Conservation (phyloP, 2,113 vertebrate genomes). For the Apteryx mantelli region DNA sequence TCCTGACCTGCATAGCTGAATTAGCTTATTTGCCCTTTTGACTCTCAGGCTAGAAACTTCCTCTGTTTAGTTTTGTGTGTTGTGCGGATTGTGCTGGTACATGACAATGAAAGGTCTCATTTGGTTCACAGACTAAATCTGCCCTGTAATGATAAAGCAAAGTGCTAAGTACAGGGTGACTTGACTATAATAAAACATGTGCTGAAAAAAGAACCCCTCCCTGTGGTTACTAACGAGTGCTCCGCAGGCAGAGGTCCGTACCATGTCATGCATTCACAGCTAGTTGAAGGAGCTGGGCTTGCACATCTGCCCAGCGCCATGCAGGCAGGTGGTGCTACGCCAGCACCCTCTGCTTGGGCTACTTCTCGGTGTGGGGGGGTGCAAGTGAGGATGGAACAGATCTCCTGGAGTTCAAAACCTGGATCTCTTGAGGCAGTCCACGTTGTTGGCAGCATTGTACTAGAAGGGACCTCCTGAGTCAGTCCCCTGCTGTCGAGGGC, state of each 20-base stretch:
- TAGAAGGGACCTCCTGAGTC: neutral
- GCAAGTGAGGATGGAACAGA: neutral
- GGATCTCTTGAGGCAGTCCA: neutral
- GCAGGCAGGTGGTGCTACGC: too few species aligned
- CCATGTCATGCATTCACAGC: too few species aligned
- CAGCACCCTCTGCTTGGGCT: too few species aligned
- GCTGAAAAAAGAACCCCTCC: neutral
- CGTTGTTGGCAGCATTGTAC: neutral
- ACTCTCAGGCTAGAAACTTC: conserved; percentile 21
- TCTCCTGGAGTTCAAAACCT: neutral
- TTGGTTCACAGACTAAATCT: neutral
- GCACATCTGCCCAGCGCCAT: too few species aligned
- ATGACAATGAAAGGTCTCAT: neutral
- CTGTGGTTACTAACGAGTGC: accelerated
- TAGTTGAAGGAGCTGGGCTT: too few species aligned
- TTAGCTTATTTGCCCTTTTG: neutral
- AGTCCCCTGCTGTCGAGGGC: neutral
- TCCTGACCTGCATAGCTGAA: neutral
- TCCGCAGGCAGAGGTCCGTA: neutral
- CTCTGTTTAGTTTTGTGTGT: neutral
- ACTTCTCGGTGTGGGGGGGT: neutral
- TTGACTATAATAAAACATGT: neutral
- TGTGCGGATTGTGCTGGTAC: conserved; percentile 7
- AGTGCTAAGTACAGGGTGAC: neutral
- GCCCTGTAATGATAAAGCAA: neutral